phyloP scores from a whole-genome alignment of 2,888 invertebrate genomes.

The Netelia fuscicornis region DNA sequence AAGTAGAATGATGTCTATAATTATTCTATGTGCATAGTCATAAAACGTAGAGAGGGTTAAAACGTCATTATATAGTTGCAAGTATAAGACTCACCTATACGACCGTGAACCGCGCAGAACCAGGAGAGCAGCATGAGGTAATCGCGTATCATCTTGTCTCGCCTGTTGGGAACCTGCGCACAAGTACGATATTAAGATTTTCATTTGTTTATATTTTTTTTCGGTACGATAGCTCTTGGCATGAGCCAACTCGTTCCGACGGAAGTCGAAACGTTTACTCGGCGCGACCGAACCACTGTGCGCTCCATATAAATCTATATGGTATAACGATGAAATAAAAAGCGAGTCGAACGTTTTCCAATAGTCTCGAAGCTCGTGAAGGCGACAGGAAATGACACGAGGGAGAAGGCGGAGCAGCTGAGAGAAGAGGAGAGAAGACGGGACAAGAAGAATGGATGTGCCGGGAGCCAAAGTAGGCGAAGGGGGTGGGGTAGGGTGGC shows the following conservation, averaged over 20 bases:
- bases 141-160: conserved; percentile 82
- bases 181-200: conserved; percentile 50
- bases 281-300: conserved; percentile 10
- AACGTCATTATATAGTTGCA: too few relatives aligned
- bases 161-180: conserved; percentile 75
- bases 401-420: conserved; percentile 2
- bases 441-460: conserved; percentile 19
- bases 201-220: neutral
- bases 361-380: conserved; percentile 25
- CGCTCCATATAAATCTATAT: conserved; percentile 28
- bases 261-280: conserved; percentile 20
- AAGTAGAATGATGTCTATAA: neutral
- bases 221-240: neutral
- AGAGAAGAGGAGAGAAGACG: conserved; percentile 5
- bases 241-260: neutral
- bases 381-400: conserved; percentile 10
- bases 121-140: conserved; percentile 81
- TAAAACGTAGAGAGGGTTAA: neutral
- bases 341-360: conserved; percentile 42
- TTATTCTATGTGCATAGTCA: neutral
- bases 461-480: neutral
- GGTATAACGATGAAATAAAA: conserved; percentile 21
- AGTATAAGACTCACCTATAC: conserved; percentile 78
- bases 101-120: conserved; percentile 81
- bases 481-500: neutral